phyloP scores from a whole-genome alignment of 2,113 vertebrate genomes.

The Halcyon malimbica region DNA sequence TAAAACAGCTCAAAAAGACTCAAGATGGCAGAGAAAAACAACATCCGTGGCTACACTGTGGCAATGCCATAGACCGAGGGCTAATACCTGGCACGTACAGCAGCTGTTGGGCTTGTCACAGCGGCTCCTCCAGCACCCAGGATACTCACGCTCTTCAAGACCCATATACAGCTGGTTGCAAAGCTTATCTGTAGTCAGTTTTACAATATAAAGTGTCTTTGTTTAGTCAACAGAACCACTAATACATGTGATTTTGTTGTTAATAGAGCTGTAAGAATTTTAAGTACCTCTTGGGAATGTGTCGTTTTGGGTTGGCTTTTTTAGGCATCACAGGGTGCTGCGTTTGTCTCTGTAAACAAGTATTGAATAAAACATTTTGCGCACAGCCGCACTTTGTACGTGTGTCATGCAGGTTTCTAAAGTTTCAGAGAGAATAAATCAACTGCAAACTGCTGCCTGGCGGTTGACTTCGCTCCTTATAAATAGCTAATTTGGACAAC shows the following conservation, averaged over 20 bases:
- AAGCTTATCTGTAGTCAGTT: constrained; percentile 17
- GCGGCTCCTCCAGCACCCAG: neutral
- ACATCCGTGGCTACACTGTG: neutral
- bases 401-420: constrained; percentile 66
- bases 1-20: neutral
- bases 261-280: constrained; percentile 68
- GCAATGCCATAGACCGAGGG: neutral
- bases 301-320: constrained; percentile 68
- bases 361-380: constrained; percentile 35
- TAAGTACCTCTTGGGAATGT: constrained; percentile 67
- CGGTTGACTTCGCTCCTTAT: constrained; percentile 54
- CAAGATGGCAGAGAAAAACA: neutral
- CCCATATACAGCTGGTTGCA: neutral
- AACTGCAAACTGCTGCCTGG: constrained; percentile 43
- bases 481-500: constrained; percentile 56
- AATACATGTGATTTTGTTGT: constrained; percentile 51
- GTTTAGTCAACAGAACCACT: constrained; percentile 65
- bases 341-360: constrained; percentile 23
- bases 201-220: constrained; percentile 65
- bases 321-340: constrained; percentile 55
- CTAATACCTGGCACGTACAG: neutral
- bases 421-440: constrained; percentile 73
- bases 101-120: neutral
- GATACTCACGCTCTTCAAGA: neutral
- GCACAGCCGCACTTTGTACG: constrained; percentile 34